Evolutionary conservation across 2,797 vertebrate species (phyloP).

Genomic region (Poecilia gillii): DNA sequence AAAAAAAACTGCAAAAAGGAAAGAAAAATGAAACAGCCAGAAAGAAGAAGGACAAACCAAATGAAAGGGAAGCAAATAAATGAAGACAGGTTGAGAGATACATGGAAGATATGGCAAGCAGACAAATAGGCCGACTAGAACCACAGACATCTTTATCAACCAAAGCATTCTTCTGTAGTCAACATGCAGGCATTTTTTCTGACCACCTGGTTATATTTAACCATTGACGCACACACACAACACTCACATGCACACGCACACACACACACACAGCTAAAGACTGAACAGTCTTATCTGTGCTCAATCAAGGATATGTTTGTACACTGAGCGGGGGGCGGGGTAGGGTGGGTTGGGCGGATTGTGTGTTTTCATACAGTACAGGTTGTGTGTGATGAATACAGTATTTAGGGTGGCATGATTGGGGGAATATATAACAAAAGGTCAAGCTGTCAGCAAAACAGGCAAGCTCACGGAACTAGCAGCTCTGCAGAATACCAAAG

Average conservation of each 20-base stretch:
- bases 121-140: conserved; percentile 60
- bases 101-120: conserved; percentile 46
- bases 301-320: neutral
- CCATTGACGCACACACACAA: conserved; percentile 4
- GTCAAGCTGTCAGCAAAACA: conserved; percentile 75
- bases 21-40: conserved; percentile 27
- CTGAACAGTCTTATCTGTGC: conserved; percentile 23
- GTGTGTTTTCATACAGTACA: conserved; percentile 37
- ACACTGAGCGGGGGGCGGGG: neutral
- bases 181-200: conserved; percentile 68
- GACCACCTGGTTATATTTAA: conserved; percentile 68
- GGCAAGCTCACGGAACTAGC: conserved; percentile 44
- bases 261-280: neutral
- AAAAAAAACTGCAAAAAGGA: neutral
- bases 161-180: conserved; percentile 57
- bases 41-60: conserved; percentile 49
- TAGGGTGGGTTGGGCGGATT: neutral
- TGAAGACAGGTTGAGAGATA: conserved; percentile 48
- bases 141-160: conserved; percentile 64
- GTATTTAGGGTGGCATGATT: conserved; percentile 67
- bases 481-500: conserved; percentile 60
- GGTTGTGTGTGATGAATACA: conserved; percentile 67
- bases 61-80: conserved; percentile 36
- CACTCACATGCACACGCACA: no score
- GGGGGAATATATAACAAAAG: conserved; percentile 74